A percentile compares a stretch with the other conserved stretches of the same genome.
Evolutionary conservation across 2,113 vertebrate species (phyloP).

Genomic region (Rallus limicola): DNA sequence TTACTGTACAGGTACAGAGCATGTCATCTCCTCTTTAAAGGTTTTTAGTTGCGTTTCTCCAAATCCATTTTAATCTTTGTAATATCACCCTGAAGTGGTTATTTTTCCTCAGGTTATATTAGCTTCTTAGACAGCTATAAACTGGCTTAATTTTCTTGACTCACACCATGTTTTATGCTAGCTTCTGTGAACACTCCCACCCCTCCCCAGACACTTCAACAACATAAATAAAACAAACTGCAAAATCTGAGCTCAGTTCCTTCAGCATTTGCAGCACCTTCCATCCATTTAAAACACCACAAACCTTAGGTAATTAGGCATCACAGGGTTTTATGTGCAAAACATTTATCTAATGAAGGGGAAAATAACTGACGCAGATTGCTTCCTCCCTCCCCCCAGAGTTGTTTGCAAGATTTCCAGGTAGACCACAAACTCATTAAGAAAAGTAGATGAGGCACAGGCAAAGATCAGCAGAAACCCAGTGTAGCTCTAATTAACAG

Average conservation of each 20-base stretch:
- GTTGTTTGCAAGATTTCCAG: conserved; percentile 27
- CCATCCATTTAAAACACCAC: background rate
- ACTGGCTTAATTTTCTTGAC: background rate
- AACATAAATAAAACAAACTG: background rate
- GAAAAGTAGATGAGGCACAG: background rate
- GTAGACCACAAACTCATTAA: conserved; percentile 44
- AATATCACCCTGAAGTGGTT: background rate
- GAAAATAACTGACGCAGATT: background rate
- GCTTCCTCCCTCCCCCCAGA: background rate
- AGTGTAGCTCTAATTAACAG: conserved; percentile 38
- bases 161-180: background rate
- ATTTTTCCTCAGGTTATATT: background rate
- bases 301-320: background rate
- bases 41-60: background rate
- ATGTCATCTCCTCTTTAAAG: background rate
- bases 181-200: background rate
- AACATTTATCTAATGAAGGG: background rate
- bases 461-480: background rate
- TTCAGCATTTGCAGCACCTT: background rate
- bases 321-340: background rate
- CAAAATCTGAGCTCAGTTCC: background rate
- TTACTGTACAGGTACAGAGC: background rate
- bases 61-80: background rate
- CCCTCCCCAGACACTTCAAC: background rate
- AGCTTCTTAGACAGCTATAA: background rate